phyloP scores from a whole-genome alignment of 1,140 invertebrate genomes.

The Fopius arisanus region DNA sequence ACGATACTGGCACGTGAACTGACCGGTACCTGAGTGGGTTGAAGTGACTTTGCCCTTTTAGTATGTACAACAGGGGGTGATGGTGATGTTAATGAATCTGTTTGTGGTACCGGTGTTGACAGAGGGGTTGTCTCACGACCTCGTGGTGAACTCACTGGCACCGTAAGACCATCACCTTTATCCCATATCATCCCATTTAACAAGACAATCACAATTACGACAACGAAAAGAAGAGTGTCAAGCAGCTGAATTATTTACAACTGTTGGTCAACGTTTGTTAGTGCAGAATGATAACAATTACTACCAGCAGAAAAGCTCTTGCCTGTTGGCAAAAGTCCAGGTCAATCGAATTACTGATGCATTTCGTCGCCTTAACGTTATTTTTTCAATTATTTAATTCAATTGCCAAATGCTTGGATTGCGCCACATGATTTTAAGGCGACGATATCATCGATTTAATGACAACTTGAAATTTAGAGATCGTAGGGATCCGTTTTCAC shows the following conservation, averaged over 20 bases:
- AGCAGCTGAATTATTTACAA: not conserved
- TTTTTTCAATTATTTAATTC: not conserved
- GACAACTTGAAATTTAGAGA: too few relatives aligned
- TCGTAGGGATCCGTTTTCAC: too few relatives aligned
- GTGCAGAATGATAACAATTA: not conserved
- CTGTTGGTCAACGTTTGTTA: not conserved
- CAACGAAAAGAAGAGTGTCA: not conserved
- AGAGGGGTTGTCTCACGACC: conserved; percentile 53
- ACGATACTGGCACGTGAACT: conserved; percentile 79
- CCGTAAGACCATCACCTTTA: conserved; percentile 58
- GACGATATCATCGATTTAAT: too few relatives aligned
- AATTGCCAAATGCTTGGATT: too few relatives aligned
- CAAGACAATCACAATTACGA: not conserved
- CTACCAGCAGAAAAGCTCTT: not conserved
- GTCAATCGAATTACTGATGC: not conserved
- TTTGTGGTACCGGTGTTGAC: conserved; percentile 55
- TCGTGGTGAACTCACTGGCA: conserved; percentile 58
- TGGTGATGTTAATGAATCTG: conserved; percentile 58
- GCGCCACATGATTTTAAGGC: too few relatives aligned
- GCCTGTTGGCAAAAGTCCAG: not conserved
- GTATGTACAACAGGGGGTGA: conserved; percentile 53
- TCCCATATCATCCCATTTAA: not conserved
- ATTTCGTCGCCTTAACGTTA: too few relatives aligned
- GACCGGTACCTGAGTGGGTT: conserved; percentile 72
- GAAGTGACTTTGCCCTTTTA: conserved; percentile 65